Percentiles rank a stretch among this genome's conserved stretches.
Conservation (phyloP, 2,888 invertebrate species). For the Ypsolopha sequella region DNA sequence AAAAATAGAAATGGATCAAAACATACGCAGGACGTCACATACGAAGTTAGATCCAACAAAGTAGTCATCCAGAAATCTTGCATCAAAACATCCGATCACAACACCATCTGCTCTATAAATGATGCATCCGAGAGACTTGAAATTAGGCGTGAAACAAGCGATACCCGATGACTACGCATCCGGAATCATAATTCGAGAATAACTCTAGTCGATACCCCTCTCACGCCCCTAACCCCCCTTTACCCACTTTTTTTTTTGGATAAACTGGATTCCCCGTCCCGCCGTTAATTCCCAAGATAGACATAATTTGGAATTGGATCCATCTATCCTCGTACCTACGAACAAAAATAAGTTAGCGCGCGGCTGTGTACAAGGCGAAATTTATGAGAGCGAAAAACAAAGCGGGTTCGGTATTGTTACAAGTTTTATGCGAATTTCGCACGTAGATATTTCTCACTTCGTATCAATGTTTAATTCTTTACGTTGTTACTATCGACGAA, state of each 20-base stretch:
- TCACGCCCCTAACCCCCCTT: slow-evolving; percentile 16
- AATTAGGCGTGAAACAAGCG: slow-evolving; percentile 67
- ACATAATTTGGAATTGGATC: slow-evolving; percentile 73
- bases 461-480: neutral
- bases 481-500: neutral
- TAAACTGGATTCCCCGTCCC: slow-evolving; percentile 67
- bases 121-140: slow-evolving; percentile 4
- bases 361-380: slow-evolving; percentile 29
- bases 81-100: neutral
- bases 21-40: neutral
- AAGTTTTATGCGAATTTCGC: slow-evolving; percentile 23
- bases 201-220: slow-evolving; percentile 39
- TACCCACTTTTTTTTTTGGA: slow-evolving; percentile 58
- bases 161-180: slow-evolving; percentile 54
- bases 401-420: slow-evolving; percentile 26
- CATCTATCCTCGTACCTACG: slow-evolving; percentile 66
- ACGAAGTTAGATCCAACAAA: neutral
- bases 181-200: slow-evolving; percentile 71
- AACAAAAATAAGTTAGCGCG: slow-evolving; percentile 63
- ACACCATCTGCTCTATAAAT: neutral
- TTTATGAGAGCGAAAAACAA: slow-evolving; percentile 60
- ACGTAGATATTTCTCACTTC: slow-evolving; percentile 3
- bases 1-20: neutral
- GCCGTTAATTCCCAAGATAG: slow-evolving; percentile 71
- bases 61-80: neutral